Base-by-base conservation (phyloP, 2,888 invertebrate genomes). In the Nephrocerus scutellatus region DNA sequence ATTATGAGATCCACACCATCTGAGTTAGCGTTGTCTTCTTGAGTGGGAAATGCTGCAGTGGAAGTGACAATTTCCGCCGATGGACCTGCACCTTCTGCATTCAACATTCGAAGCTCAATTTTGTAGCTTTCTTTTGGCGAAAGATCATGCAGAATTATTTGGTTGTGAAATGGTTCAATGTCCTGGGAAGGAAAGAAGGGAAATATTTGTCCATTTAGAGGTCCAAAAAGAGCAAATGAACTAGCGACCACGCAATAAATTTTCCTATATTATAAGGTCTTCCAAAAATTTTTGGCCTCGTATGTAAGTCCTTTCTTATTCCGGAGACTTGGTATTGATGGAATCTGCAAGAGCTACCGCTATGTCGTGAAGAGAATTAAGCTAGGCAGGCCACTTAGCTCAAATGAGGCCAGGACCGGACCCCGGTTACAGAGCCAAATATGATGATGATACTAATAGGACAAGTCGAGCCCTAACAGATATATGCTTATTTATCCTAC, bases 51-150 rank as follows among this genome's bases (percentile, higher is more conserved):
- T 1, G 35, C 36, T 10, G 47, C 36, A 18, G 20, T 7, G 8
- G 33, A 35, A 4, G 80, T 77, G 3, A 74, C 75, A 50, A 82
- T 80, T 38, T 70, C 70, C 2, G 80, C 79, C 5, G 76, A 67
- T 1, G 89, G 89, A 3, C 91, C 88, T 53, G 82, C 80, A 3
- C 90, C 90, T 20, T 80, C 77, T 3, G 76, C 76, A 59, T 90
- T 90, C 48, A 82, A 73, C 80, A 88, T 87, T 3, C 81, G 76
- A 15, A 90, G 75, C 10, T 80, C 78, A n/a, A 90, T 74, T 6
- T 78, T 78, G 59, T 89, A 91, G 55, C 81, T 82, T 15, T 77
- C 75, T 16, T 76, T 74, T 1, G 87, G 77, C 34, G 74, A 69
- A 46, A 90, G 70, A 59, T 84, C 80, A 70, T 80, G 80, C 53